A percentile compares a stretch with the other conserved stretches of the same genome.
phyloP scores from a whole-genome alignment of 2,113 vertebrate species.

The Pachyramphus minor region DNA sequence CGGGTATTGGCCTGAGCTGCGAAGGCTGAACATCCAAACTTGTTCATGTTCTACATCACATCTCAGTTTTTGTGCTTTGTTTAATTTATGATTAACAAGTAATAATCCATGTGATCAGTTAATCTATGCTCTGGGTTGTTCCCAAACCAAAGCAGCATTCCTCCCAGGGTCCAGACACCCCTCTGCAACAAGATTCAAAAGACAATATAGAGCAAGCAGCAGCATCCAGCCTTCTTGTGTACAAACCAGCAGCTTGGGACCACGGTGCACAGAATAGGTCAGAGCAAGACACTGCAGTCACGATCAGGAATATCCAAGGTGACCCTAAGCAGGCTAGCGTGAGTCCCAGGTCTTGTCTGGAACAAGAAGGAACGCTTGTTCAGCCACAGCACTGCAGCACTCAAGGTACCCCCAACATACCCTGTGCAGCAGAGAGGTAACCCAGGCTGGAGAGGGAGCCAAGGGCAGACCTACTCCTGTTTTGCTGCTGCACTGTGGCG shows the following conservation, averaged over 20 bases:
- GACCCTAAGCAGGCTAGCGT: background rate
- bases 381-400: background rate
- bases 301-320: background rate
- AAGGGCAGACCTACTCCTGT: background rate
- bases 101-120: background rate
- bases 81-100: background rate
- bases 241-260: background rate
- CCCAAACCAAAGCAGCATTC: background rate
- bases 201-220: background rate
- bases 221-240: background rate
- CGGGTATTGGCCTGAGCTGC: background rate
- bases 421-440: background rate
- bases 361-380: background rate
- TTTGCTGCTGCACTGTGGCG: background rate
- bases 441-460: accelerated
- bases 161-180: background rate
- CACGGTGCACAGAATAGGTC: background rate
- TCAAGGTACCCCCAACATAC: accelerated
- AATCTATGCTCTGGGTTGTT: background rate
- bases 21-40: background rate
- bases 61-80: background rate
- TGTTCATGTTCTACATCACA: background rate
- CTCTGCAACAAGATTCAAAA: background rate
- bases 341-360: background rate
- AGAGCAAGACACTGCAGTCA: background rate